Evolutionary conservation across 2,113 vertebrate genomes (phyloP).

Genomic region (Nicator chloris): DNA sequence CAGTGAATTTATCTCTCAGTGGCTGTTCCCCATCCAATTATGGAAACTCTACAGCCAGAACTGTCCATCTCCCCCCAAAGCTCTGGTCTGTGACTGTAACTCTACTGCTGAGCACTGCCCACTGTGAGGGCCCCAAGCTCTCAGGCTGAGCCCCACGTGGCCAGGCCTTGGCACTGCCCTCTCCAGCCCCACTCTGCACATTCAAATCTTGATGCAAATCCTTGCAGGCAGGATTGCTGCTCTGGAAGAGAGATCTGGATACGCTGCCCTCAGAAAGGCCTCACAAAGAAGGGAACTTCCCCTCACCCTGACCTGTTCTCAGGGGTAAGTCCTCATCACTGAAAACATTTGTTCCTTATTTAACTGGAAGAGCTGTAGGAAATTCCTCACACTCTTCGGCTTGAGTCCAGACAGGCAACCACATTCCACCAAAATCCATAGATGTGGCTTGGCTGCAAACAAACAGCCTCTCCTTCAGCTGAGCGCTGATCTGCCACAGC

Average conservation of each 20-base stretch:
- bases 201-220: neutral
- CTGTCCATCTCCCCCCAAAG: neutral
- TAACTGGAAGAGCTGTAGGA: neutral
- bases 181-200: neutral
- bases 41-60: neutral
- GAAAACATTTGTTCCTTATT: slow-evolving; percentile 18
- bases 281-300: neutral
- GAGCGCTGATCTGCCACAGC: accelerated
- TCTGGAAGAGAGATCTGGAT: neutral
- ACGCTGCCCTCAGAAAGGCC: neutral
- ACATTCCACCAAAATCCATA: neutral
- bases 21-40: neutral
- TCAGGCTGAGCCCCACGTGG: neutral
- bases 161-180: neutral
- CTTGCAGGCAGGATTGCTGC: neutral
- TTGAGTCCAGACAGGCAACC: neutral
- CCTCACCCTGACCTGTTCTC: neutral
- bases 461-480: neutral
- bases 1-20: neutral
- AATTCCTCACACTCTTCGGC: neutral
- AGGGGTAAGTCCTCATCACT: neutral
- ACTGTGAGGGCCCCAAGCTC: neutral
- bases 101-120: neutral
- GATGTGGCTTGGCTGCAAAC: neutral
- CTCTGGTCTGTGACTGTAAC: neutral